Evolutionary conservation across 1,140 invertebrate genomes (phyloP), one percentile per base, ranked within the genome.

Genomic region (Cataglyphis hispanica): DNA sequence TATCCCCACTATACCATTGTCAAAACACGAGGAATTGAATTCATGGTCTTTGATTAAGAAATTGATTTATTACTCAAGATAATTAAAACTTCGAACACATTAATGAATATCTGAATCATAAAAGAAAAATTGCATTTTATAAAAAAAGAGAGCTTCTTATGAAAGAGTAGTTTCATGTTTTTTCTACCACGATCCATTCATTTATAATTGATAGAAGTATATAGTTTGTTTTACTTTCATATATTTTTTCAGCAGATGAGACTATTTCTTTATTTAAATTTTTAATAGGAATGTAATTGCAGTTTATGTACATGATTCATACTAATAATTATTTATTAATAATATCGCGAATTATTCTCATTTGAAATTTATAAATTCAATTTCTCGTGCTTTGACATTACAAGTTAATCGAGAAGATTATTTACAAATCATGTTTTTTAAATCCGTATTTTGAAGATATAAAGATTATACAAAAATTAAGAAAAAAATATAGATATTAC

Each of bases 281-380:
- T 76, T 40, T 16, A 2, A 61, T 76, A 25, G 5, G 1, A 76
- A 61, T 8, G 13, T 7, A 31, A 64, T 27, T 64, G 27, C 13
- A 11, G 5, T 46, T 77, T 4, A 50, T 40, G 7, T 61, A 46
- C 40, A 43, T 64, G 19, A 77, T 13, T 77, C 58, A 46, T 31
- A 31, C 10, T 60, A n/a, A n/a, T n/a, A n/a, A n/a, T n/a, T n/a
- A 50, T 25, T 77, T 19, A 64, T 64, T 77, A 64, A 5, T 27
- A 46, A 64, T n/a, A 63, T 76, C 10, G 10, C 8, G 34, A 25
- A 27, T 76, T 43, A 31, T 34, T n/a, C 19, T 31, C 19, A 76
- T 76, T 50, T 19, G 46, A 50, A 19, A 19, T 19, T 4, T 19
- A 50, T 50, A 50, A 50, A 50, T 50, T 19, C 0, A 50, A 19